These are phyloP conservation scores for Drosophila sp. DNA, from an alignment of 1,140 invertebrate species.

Conservation along the genomic window DNA sequence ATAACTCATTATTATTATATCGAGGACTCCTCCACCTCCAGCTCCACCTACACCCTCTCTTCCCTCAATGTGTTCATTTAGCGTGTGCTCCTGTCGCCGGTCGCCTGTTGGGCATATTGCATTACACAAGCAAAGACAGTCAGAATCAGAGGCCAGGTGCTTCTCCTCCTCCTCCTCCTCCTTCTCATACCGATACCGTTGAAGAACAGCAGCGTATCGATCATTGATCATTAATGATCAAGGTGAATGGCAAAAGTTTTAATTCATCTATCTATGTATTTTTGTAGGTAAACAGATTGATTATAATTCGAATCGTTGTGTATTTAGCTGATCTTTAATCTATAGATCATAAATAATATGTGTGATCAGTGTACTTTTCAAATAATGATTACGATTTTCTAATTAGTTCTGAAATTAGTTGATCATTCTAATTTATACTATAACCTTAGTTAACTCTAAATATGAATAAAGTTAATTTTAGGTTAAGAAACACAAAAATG, in stretches of 20 bases:
- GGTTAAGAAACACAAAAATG: no score
- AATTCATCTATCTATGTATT: neutral
- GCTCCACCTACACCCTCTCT: neutral
- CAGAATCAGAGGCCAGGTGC: conserved; percentile 24
- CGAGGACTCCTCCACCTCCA: neutral
- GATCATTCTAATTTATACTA: no score
- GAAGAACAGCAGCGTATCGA: neutral
- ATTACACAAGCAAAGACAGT: conserved; percentile 31
- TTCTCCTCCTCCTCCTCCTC: neutral
- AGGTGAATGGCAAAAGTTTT: conserved; percentile 8
- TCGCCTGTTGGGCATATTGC: conserved; percentile 39
- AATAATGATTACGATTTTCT: no score
- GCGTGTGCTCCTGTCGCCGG: conserved; percentile 38
- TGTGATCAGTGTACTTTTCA: no score
- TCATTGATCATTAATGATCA: conserved; percentile 22
- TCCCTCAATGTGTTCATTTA: conserved; percentile 23
- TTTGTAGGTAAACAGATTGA: no score
- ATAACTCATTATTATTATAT: conserved; percentile 64
- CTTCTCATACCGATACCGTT: neutral
- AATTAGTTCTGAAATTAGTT: no score
- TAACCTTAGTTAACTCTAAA: no score
- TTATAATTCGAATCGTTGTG: no score
- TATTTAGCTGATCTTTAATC: no score
- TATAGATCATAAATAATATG: no score
- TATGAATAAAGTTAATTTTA: no score